Conservation (phyloP, 1,140 invertebrate genomes). For the Paraescarpia echinospica region DNA sequence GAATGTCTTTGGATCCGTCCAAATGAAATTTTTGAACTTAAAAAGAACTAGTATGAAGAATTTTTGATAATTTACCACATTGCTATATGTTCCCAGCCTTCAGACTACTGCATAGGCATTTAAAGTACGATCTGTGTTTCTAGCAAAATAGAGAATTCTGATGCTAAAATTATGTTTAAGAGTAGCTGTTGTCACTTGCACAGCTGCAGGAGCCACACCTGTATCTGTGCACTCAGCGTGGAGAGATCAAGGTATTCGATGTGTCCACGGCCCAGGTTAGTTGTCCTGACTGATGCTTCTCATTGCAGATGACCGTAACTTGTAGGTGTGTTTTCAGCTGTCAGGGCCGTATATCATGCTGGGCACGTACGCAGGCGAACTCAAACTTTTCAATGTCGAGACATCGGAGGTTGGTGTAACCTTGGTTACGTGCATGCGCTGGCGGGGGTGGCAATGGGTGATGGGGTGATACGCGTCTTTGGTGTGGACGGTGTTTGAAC, state of each 20-base stretch:
- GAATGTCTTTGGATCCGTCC: too few species aligned
- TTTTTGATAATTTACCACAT: too few species aligned
- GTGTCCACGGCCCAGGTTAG: neutral
- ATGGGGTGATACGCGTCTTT: neutral
- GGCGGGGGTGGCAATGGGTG: neutral
- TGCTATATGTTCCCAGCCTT: neutral
- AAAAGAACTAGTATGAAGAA: too few species aligned
- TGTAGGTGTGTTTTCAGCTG: constrained; percentile 61
- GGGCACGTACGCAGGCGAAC: constrained; percentile 84
- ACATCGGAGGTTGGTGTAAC: constrained; percentile 65
- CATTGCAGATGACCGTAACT: neutral
- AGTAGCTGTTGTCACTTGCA: neutral
- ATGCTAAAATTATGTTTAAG: neutral
- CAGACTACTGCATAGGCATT: neutral
- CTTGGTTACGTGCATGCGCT: constrained; percentile 10
- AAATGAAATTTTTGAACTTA: too few species aligned
- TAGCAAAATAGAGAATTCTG: neutral
- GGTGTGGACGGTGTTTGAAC: neutral
- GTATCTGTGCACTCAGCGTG: neutral
- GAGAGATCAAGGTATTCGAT: neutral
- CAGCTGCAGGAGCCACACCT: neutral
- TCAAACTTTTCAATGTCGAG: constrained; percentile 82
- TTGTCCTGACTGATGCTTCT: neutral
- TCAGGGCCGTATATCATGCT: constrained; percentile 79
- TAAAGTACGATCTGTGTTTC: neutral